phyloP scores from a whole-genome alignment of 2,113 vertebrate genomes.

The Syngnathus typhle region DNA sequence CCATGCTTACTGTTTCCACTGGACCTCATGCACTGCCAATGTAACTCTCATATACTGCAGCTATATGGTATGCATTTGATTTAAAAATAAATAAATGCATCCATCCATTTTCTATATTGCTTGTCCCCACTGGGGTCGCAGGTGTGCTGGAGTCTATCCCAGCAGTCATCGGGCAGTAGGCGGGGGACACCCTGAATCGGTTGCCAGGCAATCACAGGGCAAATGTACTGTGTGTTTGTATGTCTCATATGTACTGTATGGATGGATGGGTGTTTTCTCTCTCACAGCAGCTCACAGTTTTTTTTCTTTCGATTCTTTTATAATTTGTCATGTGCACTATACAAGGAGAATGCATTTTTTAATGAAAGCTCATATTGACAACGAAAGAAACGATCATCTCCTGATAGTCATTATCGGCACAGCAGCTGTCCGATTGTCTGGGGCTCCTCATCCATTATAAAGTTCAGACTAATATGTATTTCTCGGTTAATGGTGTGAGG shows the following conservation, averaged over 20 bases:
- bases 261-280: neutral
- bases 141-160: too few species aligned
- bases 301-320: neutral
- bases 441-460: slow-evolving; percentile 48
- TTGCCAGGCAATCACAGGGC: too few species aligned
- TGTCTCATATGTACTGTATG: neutral
- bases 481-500: slow-evolving; percentile 48
- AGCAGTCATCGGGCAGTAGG: too few species aligned
- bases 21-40: too few species aligned
- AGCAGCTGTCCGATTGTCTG: slow-evolving; percentile 27
- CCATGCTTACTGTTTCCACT: too few species aligned
- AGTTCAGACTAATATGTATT: slow-evolving; percentile 50
- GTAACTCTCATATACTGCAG: neutral
- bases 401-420: slow-evolving; percentile 50
- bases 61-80: neutral
- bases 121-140: too few species aligned
- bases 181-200: too few species aligned
- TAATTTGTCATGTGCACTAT: slow-evolving; percentile 12
- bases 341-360: slow-evolving; percentile 21
- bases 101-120: too few species aligned
- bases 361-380: slow-evolving; percentile 36
- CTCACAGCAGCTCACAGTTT: slow-evolving; percentile 7
- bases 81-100: neutral
- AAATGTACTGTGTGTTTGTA: too few species aligned
- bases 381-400: slow-evolving; percentile 48